Conservation (phyloP, 1,140 invertebrate genomes). For the Sycophaga agraensis region DNA sequence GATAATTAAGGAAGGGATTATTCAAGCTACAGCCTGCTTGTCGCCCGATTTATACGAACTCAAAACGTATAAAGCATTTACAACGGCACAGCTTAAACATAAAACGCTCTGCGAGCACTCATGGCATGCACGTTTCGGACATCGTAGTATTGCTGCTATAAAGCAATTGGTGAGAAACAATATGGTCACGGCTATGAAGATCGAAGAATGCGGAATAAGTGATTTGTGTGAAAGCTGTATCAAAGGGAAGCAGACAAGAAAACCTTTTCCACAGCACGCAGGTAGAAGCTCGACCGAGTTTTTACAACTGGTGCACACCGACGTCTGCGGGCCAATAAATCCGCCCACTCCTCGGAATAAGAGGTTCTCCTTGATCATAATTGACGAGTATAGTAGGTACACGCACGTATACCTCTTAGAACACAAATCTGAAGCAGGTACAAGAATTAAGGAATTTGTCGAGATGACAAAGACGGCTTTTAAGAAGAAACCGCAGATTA, state of each 20-base stretch:
- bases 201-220: neutral
- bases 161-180: neutral
- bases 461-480: conserved; percentile 24
- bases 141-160: conserved; percentile 11
- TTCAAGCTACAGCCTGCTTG: neutral
- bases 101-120: conserved; percentile 11
- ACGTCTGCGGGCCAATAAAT: too few species aligned
- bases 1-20: neutral
- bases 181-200: neutral
- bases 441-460: neutral
- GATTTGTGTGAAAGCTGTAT: conserved; percentile 33
- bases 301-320: too few species aligned
- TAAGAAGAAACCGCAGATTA: neutral
- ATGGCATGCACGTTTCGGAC: conserved; percentile 24
- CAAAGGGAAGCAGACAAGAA: conserved; percentile 31
- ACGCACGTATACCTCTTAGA: neutral
- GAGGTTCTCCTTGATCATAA: conserved; percentile 24
- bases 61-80: neutral
- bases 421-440: neutral
- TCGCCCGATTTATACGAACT: conserved; percentile 6
- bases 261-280: conserved; percentile 29
- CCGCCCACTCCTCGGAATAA: too few species aligned
- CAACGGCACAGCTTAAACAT: neutral
- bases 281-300: too few species aligned
- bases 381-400: conserved; percentile 1